Percentiles rank a stretch among this genome's conserved stretches.
Conservation (phyloP, 2,888 invertebrate species). For the Liopterus haemorrhoidalis region DNA sequence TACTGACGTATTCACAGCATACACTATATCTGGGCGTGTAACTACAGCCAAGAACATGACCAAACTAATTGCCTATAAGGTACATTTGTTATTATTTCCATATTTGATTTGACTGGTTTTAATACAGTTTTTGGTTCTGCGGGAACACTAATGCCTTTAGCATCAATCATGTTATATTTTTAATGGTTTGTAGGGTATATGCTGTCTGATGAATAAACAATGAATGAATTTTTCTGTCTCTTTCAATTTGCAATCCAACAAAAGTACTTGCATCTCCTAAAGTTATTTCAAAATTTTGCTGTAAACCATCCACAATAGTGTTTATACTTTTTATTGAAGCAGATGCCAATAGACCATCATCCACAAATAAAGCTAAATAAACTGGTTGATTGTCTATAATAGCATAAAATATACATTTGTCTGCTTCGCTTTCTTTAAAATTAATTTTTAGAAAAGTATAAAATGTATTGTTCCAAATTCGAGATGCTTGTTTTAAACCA, state of each 20-base stretch:
- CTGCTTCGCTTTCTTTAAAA: slow-evolving; percentile 1
- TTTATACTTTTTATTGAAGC: slow-evolving; percentile 12
- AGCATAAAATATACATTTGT: slow-evolving; percentile 10
- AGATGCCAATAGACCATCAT: slow-evolving; percentile 28
- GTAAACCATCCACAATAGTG: slow-evolving; percentile 15
- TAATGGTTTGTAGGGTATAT: slow-evolving; percentile 1
- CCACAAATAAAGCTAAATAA: slow-evolving; percentile 27
- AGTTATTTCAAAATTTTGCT: slow-evolving; percentile 22
- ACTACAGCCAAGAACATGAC: slow-evolving; percentile 8
- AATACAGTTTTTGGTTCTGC: slow-evolving; percentile 12
- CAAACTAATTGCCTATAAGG: slow-evolving; percentile 9
- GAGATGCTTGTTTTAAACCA: too few species aligned
- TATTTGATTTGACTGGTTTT: neutral
- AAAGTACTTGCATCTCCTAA: slow-evolving; percentile 20
- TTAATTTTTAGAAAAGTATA: neutral
- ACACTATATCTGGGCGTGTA: slow-evolving; percentile 10
- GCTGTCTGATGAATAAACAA: slow-evolving; percentile 9
- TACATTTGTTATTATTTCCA: neutral
- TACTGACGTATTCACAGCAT: slow-evolving; percentile 7
- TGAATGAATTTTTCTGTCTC: slow-evolving; percentile 1
- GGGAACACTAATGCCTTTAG: slow-evolving; percentile 5
- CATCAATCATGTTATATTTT: slow-evolving; percentile 7
- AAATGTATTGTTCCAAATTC: too few species aligned
- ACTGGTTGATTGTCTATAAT: slow-evolving; percentile 4
- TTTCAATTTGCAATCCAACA: slow-evolving; percentile 27